phyloP scores from a whole-genome alignment of 2,797 vertebrate genomes.

The Arrhamphus sclerolepis region DNA sequence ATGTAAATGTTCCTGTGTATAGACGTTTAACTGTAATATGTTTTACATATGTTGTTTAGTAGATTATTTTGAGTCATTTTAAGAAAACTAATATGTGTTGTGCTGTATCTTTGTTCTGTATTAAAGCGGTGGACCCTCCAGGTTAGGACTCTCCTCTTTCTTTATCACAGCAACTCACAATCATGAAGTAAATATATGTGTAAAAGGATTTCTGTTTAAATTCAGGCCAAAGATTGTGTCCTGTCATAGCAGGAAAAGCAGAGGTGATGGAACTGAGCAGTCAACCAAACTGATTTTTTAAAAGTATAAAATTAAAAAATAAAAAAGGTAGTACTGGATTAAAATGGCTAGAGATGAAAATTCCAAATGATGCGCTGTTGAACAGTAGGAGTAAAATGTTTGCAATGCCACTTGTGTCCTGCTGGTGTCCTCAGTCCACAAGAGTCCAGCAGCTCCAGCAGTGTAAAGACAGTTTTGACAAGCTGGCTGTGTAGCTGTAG shows the following conservation, averaged over 20 bases:
- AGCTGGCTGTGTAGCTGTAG: slow-evolving; percentile 62
- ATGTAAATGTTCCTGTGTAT: slow-evolving; percentile 87
- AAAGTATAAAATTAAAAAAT: too few relatives aligned
- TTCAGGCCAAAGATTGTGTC: too few relatives aligned
- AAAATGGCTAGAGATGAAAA: too few relatives aligned
- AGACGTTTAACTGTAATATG: slow-evolving; percentile 82
- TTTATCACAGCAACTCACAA: neutral
- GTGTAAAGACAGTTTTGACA: slow-evolving; percentile 57
- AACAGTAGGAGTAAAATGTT: neutral
- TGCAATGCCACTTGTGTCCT: slow-evolving; percentile 39
- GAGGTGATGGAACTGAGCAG: too few relatives aligned
- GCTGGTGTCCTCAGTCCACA: slow-evolving; percentile 64
- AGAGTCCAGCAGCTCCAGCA: slow-evolving; percentile 34
- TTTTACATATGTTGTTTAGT: slow-evolving; percentile 75
- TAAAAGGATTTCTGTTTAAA: too few relatives aligned
- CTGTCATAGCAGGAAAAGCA: neutral
- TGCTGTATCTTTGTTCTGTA: slow-evolving; percentile 79
- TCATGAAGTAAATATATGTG: too few relatives aligned
- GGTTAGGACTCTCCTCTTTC: slow-evolving; percentile 1
- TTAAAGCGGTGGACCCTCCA: slow-evolving; percentile 78
- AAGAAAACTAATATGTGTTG: slow-evolving; percentile 81
- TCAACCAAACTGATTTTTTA: too few relatives aligned
- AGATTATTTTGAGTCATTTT: slow-evolving; percentile 73
- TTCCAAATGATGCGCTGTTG: neutral
- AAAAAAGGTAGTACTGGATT: too few relatives aligned